phyloP scores from a whole-genome alignment of 2,797 vertebrate species.

The Platalea minor region DNA sequence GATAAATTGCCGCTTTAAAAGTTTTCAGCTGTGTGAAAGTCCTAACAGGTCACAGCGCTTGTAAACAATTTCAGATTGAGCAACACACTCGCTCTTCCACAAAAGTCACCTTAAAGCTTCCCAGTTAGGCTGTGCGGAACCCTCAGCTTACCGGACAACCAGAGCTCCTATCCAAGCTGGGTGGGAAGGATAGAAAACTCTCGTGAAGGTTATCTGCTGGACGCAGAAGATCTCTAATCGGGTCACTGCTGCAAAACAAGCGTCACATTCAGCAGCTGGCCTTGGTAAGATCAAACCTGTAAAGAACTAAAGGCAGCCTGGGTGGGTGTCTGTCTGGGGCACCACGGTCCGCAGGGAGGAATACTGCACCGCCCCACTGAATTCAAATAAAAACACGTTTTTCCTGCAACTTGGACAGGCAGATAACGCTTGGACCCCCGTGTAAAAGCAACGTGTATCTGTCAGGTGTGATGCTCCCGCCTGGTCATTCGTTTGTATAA shows the following conservation, averaged over 20 bases:
- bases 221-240: not conserved
- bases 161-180: not conserved
- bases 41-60: not conserved
- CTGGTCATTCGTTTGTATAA: not conserved
- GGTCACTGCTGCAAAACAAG: not conserved
- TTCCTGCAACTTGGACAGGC: not conserved
- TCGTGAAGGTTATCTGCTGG: not conserved
- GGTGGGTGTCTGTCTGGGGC: not conserved
- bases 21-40: not conserved
- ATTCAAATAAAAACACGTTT: not conserved
- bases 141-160: not conserved
- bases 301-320: not conserved
- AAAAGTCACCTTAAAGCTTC: not conserved
- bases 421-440: not conserved
- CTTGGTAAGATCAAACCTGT: not conserved
- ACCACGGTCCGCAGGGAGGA: fast-evolving
- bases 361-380: not conserved
- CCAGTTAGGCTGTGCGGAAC: not conserved
- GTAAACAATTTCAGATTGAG: not conserved
- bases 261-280: not conserved
- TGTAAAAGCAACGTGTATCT: not conserved
- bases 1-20: not conserved
- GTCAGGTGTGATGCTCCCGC: not conserved
- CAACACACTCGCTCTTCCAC: not conserved
- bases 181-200: not conserved